These are phyloP conservation scores for Lamellibrachia luymesi DNA, from an alignment of 1,140 invertebrate genomes.

Conservation along the genomic window DNA sequence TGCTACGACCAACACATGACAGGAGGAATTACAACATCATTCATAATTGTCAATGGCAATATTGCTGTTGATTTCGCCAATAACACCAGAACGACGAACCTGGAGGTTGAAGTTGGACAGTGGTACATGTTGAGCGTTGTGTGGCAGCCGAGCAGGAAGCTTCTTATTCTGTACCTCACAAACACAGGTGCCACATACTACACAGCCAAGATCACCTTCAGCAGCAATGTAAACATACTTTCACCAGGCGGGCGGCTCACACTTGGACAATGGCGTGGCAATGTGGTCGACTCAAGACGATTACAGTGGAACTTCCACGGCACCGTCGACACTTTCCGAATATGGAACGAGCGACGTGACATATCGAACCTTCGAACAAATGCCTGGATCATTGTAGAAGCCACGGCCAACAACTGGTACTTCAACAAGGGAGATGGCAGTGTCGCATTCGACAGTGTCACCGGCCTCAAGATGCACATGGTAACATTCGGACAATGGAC, in stretches of 20 bases:
- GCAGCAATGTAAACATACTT: constrained; percentile 16
- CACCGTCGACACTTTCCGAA: constrained; percentile 33
- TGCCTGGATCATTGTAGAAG: constrained; percentile 24
- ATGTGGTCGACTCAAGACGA: constrained; percentile 6
- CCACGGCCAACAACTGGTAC: constrained; percentile 32
- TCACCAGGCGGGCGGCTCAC: constrained; percentile 33
- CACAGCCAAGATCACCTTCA: neutral
- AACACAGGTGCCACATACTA: constrained; percentile 19
- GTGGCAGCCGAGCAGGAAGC: constrained; percentile 28
- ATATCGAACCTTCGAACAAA: constrained; percentile 26
- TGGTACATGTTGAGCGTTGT: constrained; percentile 35
- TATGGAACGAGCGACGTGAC: constrained; percentile 33
- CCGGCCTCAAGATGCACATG: neutral
- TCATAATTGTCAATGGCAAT: constrained; percentile 27
- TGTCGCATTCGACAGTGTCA: neutral
- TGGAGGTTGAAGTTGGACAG: constrained; percentile 19
- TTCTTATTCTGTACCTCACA: constrained; percentile 27
- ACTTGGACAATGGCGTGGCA: constrained; percentile 33
- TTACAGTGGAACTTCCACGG: constrained; percentile 32
- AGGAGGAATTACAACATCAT: neutral
- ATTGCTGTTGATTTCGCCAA: constrained; percentile 23
- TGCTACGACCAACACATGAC: constrained; percentile 29
- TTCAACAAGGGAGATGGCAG: constrained; percentile 29
- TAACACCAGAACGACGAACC: constrained; percentile 20
- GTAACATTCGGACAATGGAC: neutral